These are phyloP conservation scores for Polypedilum pembai DNA, from an alignment of 1,140 invertebrate species.

Conservation along the genomic window DNA sequence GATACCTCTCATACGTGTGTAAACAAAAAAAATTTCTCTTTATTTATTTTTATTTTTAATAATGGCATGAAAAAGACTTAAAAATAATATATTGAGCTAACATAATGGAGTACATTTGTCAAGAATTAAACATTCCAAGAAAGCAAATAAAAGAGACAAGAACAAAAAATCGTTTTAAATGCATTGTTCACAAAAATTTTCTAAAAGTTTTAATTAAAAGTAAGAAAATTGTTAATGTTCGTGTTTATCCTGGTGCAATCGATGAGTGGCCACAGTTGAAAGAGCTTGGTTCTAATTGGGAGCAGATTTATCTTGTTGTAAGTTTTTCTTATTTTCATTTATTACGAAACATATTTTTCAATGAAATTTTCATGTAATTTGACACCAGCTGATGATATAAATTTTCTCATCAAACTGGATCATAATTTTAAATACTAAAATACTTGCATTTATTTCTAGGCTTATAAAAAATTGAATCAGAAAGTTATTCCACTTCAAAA, in stretches of 20 bases:
- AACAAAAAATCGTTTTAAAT: slow-evolving; percentile 49
- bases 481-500: slow-evolving; percentile 62
- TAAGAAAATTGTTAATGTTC: slow-evolving; percentile 43
- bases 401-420: slow-evolving; percentile 31
- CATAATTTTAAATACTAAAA: too few species aligned
- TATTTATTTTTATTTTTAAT: not conserved
- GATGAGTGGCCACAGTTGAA: slow-evolving; percentile 38
- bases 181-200: slow-evolving; percentile 59
- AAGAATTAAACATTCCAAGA: slow-evolving; percentile 55
- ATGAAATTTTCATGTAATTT: not conserved
- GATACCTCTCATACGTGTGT: not conserved
- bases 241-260: slow-evolving; percentile 38
- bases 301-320: slow-evolving; percentile 18
- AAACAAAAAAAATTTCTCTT: not conserved
- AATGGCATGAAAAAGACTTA: not conserved
- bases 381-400: not conserved
- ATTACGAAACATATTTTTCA: too few species aligned
- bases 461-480: slow-evolving; percentile 49
- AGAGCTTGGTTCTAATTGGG: not conserved
- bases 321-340: too few species aligned
- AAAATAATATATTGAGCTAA: slow-evolving; percentile 38
- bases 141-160: slow-evolving; percentile 54
- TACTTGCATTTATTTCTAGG: slow-evolving; percentile 39
- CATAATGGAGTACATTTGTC: slow-evolving; percentile 54
- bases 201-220: slow-evolving; percentile 54